phyloP scores from a whole-genome alignment of 2,113 vertebrate genomes.

The Dromiciops gliroides region DNA sequence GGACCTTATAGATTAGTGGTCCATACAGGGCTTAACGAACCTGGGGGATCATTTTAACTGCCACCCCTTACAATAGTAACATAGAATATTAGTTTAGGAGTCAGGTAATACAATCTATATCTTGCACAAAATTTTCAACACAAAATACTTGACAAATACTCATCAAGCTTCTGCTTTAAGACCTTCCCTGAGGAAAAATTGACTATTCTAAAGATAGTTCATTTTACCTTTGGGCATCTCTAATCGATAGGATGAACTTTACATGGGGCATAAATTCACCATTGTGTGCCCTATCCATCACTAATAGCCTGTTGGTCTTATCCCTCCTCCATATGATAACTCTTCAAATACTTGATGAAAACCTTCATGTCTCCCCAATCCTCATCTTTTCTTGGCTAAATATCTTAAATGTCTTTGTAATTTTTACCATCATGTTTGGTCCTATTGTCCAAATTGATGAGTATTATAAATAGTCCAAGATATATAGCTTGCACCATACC shows the following conservation, averaged over 20 bases:
- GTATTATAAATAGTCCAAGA: background rate
- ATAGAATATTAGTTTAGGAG: background rate
- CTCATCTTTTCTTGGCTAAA: background rate
- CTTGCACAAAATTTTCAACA: background rate
- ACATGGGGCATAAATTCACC: background rate
- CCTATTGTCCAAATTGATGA: no score
- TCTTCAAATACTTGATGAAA: background rate
- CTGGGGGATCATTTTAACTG: no score
- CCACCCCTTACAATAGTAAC: no score
- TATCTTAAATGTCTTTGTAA: background rate
- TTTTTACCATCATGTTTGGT: background rate
- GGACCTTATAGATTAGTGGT: no score
- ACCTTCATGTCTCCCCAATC: background rate
- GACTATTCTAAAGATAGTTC: background rate
- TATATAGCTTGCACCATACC: background rate
- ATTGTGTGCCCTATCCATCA: background rate
- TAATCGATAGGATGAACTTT: background rate
- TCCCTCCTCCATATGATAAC: background rate
- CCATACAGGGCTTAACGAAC: no score
- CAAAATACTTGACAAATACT: background rate
- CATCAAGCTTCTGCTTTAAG: background rate
- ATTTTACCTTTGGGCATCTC: background rate
- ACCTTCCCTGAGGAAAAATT: background rate
- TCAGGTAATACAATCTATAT: background rate
- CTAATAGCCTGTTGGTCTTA: background rate